Conservation (phyloP, 2,888 invertebrate species). For the Tribolium freemani region DNA sequence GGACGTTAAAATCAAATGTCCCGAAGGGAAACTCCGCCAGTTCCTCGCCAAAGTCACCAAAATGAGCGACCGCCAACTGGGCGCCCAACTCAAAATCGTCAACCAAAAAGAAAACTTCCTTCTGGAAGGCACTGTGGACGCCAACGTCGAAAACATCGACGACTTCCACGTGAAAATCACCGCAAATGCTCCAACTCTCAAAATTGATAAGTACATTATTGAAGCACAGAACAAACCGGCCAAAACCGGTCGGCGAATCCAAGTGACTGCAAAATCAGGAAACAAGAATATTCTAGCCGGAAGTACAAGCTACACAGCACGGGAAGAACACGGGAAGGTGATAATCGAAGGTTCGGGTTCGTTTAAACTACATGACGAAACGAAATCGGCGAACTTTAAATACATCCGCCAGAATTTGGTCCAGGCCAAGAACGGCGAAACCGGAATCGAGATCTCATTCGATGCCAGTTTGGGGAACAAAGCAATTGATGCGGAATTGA, state of each 20-base stretch:
- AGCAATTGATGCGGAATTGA: constrained; percentile 79
- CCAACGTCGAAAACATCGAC: constrained; percentile 74
- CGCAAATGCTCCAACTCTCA: constrained; percentile 76
- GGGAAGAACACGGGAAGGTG: constrained; percentile 79
- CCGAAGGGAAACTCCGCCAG: constrained; percentile 67
- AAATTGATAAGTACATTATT: constrained; percentile 75
- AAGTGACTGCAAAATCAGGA: constrained; percentile 75
- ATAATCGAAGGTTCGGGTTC: constrained; percentile 84
- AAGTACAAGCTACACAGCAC: constrained; percentile 79
- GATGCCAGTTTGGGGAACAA: constrained; percentile 79
- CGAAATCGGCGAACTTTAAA: constrained; percentile 81
- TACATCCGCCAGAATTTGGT: constrained; percentile 75
- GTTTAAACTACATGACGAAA: constrained; percentile 78
- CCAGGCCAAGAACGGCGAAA: constrained; percentile 75
- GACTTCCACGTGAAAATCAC: constrained; percentile 75
- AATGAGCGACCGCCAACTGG: constrained; percentile 73
- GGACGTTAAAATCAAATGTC: constrained; percentile 72
- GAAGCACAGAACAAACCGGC: constrained; percentile 75
- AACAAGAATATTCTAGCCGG: constrained; percentile 79
- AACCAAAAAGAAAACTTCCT: constrained; percentile 66
- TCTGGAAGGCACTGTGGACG: constrained; percentile 71
- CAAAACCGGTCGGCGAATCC: constrained; percentile 74
- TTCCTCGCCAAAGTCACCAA: constrained; percentile 67
- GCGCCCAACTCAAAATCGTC: constrained; percentile 69
- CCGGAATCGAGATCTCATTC: constrained; percentile 77